These are phyloP conservation scores for Aphaenogaster rudis DNA, from an alignment of 1,140 invertebrate species.

Conservation along the genomic window DNA sequence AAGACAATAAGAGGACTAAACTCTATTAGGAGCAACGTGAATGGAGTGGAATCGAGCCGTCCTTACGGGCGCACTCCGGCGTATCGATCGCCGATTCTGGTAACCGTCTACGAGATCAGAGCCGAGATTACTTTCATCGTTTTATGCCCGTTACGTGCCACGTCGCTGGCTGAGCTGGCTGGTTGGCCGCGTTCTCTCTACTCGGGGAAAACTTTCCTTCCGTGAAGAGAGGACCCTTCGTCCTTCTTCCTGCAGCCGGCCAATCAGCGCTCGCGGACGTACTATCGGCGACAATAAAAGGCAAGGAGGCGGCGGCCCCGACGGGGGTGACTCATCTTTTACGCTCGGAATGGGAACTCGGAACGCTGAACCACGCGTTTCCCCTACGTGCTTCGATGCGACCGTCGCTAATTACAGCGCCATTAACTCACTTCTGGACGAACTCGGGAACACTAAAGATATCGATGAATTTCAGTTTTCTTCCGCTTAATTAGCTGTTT, in stretches of 20 bases:
- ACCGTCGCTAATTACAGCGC: constrained; percentile 12
- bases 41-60: constrained; percentile 25
- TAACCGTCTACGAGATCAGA: constrained; percentile 71
- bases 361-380: constrained; percentile 22
- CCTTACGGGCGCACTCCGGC: constrained; percentile 22
- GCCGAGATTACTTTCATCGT: constrained; percentile 79
- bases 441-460: neutral
- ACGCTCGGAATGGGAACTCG: constrained; percentile 13
- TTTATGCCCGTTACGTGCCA: constrained; percentile 78
- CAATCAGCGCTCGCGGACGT: constrained; percentile 44
- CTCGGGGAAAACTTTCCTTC: constrained; percentile 68
- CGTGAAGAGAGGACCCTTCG: constrained; percentile 48
- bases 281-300: constrained; percentile 55
- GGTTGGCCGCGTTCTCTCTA: constrained; percentile 42
- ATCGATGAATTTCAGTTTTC: neutral
- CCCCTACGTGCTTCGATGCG: neutral
- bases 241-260: constrained; percentile 10
- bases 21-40: constrained; percentile 45
- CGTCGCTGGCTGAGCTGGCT: constrained; percentile 31
- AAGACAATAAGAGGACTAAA: constrained; percentile 48
- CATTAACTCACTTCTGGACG: constrained; percentile 13
- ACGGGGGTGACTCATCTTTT: constrained; percentile 29
- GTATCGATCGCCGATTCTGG: constrained; percentile 45
- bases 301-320: neutral
- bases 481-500: constrained; percentile 2